Evolutionary conservation across 2,113 vertebrate genomes (phyloP).

Genomic region (Natator depressus): DNA sequence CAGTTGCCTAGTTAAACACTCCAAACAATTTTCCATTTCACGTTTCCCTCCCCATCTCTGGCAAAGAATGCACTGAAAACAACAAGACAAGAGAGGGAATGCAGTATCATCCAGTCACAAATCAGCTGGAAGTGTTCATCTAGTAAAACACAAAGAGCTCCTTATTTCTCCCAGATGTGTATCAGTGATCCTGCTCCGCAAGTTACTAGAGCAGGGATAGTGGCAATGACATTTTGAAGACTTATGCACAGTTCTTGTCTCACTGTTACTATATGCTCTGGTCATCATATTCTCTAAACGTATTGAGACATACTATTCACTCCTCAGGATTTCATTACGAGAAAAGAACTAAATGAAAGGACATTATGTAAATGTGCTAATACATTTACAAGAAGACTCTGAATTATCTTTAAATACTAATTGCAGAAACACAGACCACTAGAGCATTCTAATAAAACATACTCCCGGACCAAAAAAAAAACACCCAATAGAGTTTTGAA

Average conservation of each 20-base stretch:
- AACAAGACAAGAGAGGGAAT: not conserved
- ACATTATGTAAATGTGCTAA: not conserved
- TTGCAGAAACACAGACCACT: not conserved
- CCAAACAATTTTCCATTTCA: constrained; percentile 62
- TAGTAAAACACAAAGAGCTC: not conserved
- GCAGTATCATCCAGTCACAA: constrained; percentile 10
- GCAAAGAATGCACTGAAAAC: constrained; percentile 51
- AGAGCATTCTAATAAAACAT: not conserved
- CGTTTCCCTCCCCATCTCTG: constrained; percentile 42
- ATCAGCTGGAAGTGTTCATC: constrained; percentile 23
- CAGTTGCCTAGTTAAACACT: constrained; percentile 39
- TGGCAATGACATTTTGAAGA: not conserved
- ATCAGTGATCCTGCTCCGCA: not conserved
- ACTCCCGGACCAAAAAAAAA: not conserved
- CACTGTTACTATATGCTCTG: not conserved
- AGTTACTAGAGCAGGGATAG: not conserved
- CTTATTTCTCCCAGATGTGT: constrained; percentile 40
- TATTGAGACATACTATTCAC: not conserved
- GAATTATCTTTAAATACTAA: not conserved
- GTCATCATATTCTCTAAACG: not conserved
- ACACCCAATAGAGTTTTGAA: not conserved
- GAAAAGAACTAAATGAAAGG: not conserved
- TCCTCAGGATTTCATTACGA: not conserved
- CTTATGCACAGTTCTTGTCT: not conserved
- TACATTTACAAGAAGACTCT: not conserved